Evolutionary conservation across 2,113 vertebrate genomes (phyloP).

Genomic region (Phylloscopus whistleri): DNA sequence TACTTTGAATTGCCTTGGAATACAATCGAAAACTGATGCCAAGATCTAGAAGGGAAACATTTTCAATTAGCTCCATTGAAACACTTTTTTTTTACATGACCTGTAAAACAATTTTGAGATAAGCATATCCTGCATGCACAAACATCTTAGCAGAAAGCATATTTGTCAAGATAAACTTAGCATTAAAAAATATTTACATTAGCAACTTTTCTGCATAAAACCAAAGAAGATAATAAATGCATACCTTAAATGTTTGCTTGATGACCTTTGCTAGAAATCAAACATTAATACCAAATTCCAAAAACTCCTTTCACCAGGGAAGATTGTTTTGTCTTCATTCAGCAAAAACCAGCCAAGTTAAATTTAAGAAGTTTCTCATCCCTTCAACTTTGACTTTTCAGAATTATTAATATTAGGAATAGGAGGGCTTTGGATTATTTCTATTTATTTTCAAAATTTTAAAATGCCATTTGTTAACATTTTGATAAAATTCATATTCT

Average conservation of each 20-base stretch:
- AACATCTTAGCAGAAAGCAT: constrained; percentile 5
- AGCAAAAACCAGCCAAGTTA: neutral
- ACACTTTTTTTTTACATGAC: neutral
- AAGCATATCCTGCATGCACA: constrained; percentile 15
- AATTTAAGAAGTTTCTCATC: neutral
- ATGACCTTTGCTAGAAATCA: neutral
- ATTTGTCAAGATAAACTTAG: constrained; percentile 11
- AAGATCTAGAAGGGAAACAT: constrained; percentile 22
- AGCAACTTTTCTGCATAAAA: constrained; percentile 3
- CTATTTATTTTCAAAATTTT: neutral
- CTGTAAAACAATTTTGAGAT: constrained; percentile 45
- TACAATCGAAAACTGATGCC: neutral
- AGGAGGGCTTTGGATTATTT: neutral
- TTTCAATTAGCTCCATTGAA: neutral
- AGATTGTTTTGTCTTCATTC: constrained; percentile 18
- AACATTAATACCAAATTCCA: neutral
- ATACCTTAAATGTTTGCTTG: constrained; percentile 23
- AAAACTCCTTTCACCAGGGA: neutral
- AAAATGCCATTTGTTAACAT: neutral
- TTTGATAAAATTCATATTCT: neutral
- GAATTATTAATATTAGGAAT: neutral
- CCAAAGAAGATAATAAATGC: neutral
- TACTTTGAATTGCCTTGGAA: neutral
- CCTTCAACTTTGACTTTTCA: neutral
- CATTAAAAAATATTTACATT: constrained; percentile 14